A percentile compares a stretch with the other conserved stretches of the same genome.
These are phyloP conservation scores for Bucco capensis DNA, from an alignment of 2,113 vertebrate species.

Conservation along the genomic window DNA sequence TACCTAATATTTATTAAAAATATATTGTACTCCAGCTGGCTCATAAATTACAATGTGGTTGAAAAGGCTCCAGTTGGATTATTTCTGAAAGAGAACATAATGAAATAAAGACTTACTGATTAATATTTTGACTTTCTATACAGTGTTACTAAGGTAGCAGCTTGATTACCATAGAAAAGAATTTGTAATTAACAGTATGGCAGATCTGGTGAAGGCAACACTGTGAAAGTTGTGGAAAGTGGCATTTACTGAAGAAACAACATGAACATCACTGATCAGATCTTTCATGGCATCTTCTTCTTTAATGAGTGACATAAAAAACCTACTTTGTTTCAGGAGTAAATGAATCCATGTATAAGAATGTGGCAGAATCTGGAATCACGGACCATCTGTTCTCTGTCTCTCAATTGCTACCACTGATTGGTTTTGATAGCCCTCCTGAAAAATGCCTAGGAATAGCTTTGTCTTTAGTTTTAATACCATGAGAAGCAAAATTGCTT, in stretches of 20 bases:
- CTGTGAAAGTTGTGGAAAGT: conserved; percentile 1
- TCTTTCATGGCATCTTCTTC: conserved; percentile 7
- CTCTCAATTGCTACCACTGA: conserved; percentile 22
- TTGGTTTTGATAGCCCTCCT: conserved; percentile 13
- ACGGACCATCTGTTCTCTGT: conserved; percentile 41
- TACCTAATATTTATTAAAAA: conserved; percentile 80
- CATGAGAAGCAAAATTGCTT: neutral
- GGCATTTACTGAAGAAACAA: conserved; percentile 16
- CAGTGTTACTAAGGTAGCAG: neutral
- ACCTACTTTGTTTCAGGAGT: neutral
- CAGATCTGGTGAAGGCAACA: neutral
- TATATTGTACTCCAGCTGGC: conserved; percentile 65
- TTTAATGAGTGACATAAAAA: conserved; percentile 42
- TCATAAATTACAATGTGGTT: conserved; percentile 49
- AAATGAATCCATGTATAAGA: conserved; percentile 53
- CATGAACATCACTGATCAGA: neutral
- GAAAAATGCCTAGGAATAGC: conserved; percentile 19
- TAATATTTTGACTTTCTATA: conserved; percentile 47
- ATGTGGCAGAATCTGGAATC: conserved; percentile 45
- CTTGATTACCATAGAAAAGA: conserved; percentile 24
- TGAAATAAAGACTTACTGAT: conserved; percentile 29
- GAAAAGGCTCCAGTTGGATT: conserved; percentile 36
- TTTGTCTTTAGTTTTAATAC: conserved; percentile 31
- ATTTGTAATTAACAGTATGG: conserved; percentile 9
- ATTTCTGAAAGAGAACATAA: conserved; percentile 24